These are phyloP conservation scores for Siniperca scherzeri DNA, from an alignment of 2,797 vertebrate species.

Conservation along the genomic window DNA sequence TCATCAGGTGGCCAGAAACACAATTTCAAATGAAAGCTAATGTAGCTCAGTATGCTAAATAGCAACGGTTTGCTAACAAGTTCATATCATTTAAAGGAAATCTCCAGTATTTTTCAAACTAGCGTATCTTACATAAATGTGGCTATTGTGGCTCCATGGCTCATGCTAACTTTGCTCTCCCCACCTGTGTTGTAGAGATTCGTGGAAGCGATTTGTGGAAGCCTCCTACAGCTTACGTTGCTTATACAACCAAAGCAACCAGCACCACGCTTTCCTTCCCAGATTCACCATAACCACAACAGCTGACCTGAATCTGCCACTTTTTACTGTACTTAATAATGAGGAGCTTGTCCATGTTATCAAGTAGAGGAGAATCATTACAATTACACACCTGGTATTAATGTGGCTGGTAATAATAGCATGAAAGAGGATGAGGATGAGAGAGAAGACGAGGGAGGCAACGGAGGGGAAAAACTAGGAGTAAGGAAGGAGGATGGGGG, in stretches of 20 bases:
- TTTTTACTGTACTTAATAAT: conserved; percentile 55
- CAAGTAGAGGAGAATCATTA: conserved; percentile 66
- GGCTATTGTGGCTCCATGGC: background rate
- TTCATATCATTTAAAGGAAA: too few species aligned
- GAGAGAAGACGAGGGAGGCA: conserved; percentile 21
- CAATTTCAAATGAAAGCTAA: too few species aligned
- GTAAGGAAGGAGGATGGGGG: background rate
- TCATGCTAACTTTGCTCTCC: background rate
- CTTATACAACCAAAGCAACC: conserved; percentile 7
- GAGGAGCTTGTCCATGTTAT: conserved; percentile 62
- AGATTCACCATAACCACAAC: conserved; percentile 8
- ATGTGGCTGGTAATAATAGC: conserved; percentile 60
- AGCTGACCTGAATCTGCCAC: conserved; percentile 55
- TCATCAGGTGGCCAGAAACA: background rate
- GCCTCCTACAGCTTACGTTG: too few species aligned
- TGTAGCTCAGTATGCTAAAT: too few species aligned
- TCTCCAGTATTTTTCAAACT: background rate
- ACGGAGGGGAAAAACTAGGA: conserved; percentile 12
- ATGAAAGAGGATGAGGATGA: background rate
- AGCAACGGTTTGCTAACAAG: background rate
- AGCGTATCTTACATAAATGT: background rate
- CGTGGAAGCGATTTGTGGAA: too few species aligned
- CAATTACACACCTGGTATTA: conserved; percentile 68
- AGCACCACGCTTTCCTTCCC: background rate
- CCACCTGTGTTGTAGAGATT: background rate